Conservation (phyloP, 1,140 invertebrate species). For the Eumeta japonica region DNA sequence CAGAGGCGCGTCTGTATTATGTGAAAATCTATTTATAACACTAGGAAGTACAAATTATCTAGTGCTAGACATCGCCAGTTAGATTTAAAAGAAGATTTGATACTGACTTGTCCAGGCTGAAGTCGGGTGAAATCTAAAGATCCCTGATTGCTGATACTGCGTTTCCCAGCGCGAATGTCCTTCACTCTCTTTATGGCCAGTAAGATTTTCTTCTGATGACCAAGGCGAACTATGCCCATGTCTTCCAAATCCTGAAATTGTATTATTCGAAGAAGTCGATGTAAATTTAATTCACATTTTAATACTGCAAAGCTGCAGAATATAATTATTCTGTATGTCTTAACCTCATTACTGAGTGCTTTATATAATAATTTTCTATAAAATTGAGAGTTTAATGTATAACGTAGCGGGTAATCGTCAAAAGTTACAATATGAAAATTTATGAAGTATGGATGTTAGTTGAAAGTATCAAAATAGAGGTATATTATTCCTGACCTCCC, state of each 20-base stretch:
- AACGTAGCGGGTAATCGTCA: too few relatives aligned
- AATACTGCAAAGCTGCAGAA: background rate
- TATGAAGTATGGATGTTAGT: too few relatives aligned
- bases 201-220: conserved; percentile 98
- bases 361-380: too few relatives aligned
- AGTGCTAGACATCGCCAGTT: too few relatives aligned
- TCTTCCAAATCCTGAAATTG: conserved; percentile 87
- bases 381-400: too few relatives aligned
- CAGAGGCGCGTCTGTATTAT: too few relatives aligned
- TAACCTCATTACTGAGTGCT: too few relatives aligned
- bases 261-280: background rate
- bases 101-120: conserved; percentile 54
- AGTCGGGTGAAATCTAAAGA: conserved; percentile 61
- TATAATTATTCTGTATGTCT: too few relatives aligned
- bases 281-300: background rate
- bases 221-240: conserved; percentile 91
- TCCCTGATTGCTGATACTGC: conserved; percentile 63
- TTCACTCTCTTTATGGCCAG: conserved; percentile 96
- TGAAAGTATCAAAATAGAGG: conserved; percentile 1
- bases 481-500: conserved; percentile 67
- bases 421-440: too few relatives aligned
- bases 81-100: too few relatives aligned
- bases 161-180: conserved; percentile 85
- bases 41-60: too few relatives aligned
- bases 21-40: too few relatives aligned